Percentiles rank a stretch among this genome's conserved stretches.
phyloP scores from a whole-genome alignment of 2,797 vertebrate species.

The Setipinna tenuifilis region DNA sequence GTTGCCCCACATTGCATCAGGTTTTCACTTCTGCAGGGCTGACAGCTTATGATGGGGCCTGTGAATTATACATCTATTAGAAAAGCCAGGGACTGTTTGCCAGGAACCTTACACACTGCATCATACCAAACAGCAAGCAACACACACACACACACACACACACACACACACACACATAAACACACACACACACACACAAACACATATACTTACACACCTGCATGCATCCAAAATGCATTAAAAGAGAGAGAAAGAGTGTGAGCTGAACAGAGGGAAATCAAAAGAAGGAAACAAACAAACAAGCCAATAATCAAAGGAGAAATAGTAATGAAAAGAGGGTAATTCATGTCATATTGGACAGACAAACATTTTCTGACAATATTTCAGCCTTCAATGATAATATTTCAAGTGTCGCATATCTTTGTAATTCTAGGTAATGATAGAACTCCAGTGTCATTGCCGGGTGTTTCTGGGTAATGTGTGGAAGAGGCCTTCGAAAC shows the following conservation, averaged over 20 bases:
- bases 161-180: slow-evolving; percentile 6
- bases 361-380: neutral
- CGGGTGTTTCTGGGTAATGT: neutral
- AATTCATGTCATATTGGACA: neutral
- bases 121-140: neutral
- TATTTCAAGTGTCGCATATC: neutral
- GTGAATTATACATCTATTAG: slow-evolving; percentile 54
- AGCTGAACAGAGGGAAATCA: neutral
- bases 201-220: neutral
- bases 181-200: neutral
- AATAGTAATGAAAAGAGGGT: neutral
- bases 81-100: slow-evolving; percentile 48
- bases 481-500: neutral
- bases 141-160: slow-evolving; percentile 23
- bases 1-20: slow-evolving; percentile 61
- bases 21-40: slow-evolving; percentile 52
- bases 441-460: neutral
- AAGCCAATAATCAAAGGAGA: neutral
- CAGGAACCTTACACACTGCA: slow-evolving; percentile 22
- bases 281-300: neutral
- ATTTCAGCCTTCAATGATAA: neutral
- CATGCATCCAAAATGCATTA: neutral
- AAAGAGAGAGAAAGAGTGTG: neutral
- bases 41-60: slow-evolving; percentile 49
- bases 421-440: neutral